phyloP scores from a whole-genome alignment of 2,888 invertebrate species.

The Phyllotreta cruciferae region DNA sequence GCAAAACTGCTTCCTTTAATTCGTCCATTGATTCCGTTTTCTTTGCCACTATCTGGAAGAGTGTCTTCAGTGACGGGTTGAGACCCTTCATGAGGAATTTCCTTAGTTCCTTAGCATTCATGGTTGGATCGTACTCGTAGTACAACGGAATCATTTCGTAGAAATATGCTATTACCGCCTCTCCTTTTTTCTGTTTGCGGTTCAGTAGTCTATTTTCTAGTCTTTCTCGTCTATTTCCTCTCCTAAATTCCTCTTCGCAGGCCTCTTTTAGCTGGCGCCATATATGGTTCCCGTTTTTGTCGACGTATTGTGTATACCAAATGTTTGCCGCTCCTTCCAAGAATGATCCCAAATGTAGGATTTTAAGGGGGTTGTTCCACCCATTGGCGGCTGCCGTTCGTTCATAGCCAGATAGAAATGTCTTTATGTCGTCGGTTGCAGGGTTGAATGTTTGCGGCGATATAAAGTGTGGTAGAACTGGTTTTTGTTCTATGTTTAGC shows the following conservation, averaged over 20 bases:
- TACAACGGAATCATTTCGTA: constrained; percentile 11
- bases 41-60: not conserved
- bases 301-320: constrained; percentile 14
- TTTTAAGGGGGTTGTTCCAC: constrained; percentile 19
- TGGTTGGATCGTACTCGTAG: constrained; percentile 13
- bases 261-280: not conserved
- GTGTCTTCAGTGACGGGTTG: not conserved
- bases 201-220: constrained; percentile 1
- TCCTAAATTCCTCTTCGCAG: constrained; percentile 6
- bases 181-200: constrained; percentile 8
- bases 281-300: not conserved
- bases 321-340: constrained; percentile 17
- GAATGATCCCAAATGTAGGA: constrained; percentile 14
- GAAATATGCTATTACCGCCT: constrained; percentile 1
- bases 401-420: too few species aligned
- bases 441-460: constrained; percentile 20
- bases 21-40: too few species aligned
- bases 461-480: constrained; percentile 15
- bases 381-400: constrained; percentile 13
- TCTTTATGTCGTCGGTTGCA: constrained; percentile 1
- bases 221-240: not conserved
- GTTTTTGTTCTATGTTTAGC: not conserved
- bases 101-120: constrained; percentile 2
- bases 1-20: too few species aligned
- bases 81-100: constrained; percentile 11